A percentile compares a stretch with the other conserved stretches of the same genome.
Conservation (phyloP, 1,140 invertebrate genomes). For the Mylabris phalerata region DNA sequence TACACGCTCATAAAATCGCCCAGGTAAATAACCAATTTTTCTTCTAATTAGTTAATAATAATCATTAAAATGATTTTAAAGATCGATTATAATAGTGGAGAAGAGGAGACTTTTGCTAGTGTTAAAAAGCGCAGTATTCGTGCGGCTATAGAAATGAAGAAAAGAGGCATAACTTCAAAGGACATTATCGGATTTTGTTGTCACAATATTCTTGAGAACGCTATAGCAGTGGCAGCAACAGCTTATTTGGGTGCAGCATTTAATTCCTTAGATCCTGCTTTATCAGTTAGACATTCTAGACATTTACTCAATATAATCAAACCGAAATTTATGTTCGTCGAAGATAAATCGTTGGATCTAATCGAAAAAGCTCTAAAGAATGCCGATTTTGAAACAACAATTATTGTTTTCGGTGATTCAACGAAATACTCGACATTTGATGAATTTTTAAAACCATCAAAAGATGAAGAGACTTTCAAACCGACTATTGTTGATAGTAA, state of each 20-base stretch:
- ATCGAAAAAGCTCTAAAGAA: constrained; percentile 13
- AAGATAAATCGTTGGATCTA: constrained; percentile 5
- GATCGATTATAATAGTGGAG: constrained; percentile 45
- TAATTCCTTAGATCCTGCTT: constrained; percentile 6
- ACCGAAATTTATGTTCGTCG: constrained; percentile 19
- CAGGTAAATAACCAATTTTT: constrained; percentile 14
- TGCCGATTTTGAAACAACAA: constrained; percentile 1
- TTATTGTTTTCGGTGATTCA: constrained; percentile 20
- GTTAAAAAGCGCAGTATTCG: constrained; percentile 40
- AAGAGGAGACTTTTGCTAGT: constrained; percentile 41
- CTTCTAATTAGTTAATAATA: background rate
- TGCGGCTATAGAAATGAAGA: constrained; percentile 43
- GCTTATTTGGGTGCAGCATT: constrained; percentile 40
- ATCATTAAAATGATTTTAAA: constrained; percentile 24
- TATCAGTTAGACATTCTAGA: constrained; percentile 3
- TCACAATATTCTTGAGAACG: constrained; percentile 44
- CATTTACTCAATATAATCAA: constrained; percentile 9
- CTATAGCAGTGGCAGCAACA: constrained; percentile 44
- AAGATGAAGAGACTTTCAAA: constrained; percentile 16
- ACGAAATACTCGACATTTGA: constrained; percentile 9
- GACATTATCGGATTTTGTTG: constrained; percentile 44
- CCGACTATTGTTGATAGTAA: constrained; percentile 10
- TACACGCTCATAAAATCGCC: constrained; percentile 14
- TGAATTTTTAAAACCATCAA: constrained; percentile 6
- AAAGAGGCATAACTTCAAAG: constrained; percentile 40